phyloP scores from a whole-genome alignment of 2,888 invertebrate genomes.

The Linnaemya vulpina region DNA sequence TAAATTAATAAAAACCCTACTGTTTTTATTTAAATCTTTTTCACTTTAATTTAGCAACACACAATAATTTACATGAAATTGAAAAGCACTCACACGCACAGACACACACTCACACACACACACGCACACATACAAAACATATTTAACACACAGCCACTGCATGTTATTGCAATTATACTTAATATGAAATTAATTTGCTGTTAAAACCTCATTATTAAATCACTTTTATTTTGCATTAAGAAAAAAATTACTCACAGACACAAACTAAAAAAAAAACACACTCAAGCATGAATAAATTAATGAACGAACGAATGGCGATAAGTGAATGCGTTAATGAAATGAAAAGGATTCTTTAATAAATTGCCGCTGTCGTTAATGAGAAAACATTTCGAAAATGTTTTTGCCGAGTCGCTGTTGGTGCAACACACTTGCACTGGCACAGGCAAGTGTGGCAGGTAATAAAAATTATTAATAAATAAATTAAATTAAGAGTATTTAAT shows the following conservation, averaged over 20 bases:
- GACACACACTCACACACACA: background rate
- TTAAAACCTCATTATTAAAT: slow-evolving; percentile 53
- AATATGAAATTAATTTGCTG: slow-evolving; percentile 46
- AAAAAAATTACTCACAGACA: background rate
- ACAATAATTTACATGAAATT: background rate
- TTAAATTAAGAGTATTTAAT: too few relatives aligned
- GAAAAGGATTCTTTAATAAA: slow-evolving; percentile 16
- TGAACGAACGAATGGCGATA: background rate
- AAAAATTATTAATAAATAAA: background rate
- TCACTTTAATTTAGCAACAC: background rate
- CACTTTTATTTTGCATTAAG: slow-evolving; percentile 40
- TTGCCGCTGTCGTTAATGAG: background rate
- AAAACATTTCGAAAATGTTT: background rate
- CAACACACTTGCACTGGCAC: background rate
- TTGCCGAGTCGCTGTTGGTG: background rate
- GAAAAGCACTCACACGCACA: background rate
- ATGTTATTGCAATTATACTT: slow-evolving; percentile 46
- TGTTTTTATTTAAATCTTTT: background rate
- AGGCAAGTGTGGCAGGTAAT: background rate
- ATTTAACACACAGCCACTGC: slow-evolving; percentile 30
- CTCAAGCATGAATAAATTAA: slow-evolving; percentile 22
- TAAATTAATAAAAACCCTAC: background rate
- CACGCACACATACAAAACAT: background rate
- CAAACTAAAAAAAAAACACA: slow-evolving; percentile 20
- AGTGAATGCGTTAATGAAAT: slow-evolving; percentile 5